Evolutionary conservation across 1,140 invertebrate species (phyloP).

Genomic region (Arion vulgaris): DNA sequence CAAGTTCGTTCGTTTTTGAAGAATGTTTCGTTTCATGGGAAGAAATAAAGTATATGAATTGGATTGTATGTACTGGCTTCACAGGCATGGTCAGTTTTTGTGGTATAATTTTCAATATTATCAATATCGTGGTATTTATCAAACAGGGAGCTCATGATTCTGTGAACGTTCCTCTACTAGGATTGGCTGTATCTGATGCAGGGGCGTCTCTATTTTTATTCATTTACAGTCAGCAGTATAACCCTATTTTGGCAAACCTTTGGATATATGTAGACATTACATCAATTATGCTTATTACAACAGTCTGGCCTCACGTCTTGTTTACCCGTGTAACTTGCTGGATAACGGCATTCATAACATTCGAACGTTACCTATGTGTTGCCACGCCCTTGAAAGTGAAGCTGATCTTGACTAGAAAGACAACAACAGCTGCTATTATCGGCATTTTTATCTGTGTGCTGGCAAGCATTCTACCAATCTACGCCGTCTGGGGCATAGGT

Average conservation of each 20-base stretch:
- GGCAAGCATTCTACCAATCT: background rate
- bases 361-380: conserved; percentile 25
- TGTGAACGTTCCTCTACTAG: background rate
- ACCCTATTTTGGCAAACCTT: background rate
- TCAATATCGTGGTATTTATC: background rate
- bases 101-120: background rate
- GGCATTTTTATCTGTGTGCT: background rate
- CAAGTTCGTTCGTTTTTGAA: background rate
- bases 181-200: background rate
- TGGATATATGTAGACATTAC: background rate
- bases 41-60: background rate
- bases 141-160: background rate
- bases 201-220: background rate
- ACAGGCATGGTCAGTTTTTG: background rate
- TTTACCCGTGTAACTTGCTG: conserved; percentile 10
- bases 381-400: conserved; percentile 20
- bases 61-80: background rate
- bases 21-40: background rate
- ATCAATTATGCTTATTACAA: background rate
- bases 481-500: background rate
- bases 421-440: background rate
- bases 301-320: background rate
- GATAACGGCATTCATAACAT: conserved; percentile 20
- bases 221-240: background rate
- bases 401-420: background rate